A percentile compares a stretch with the other conserved stretches of the same genome.
phyloP scores from a whole-genome alignment of 2,113 vertebrate genomes.

The Lycocorax pyrrhopterus region DNA sequence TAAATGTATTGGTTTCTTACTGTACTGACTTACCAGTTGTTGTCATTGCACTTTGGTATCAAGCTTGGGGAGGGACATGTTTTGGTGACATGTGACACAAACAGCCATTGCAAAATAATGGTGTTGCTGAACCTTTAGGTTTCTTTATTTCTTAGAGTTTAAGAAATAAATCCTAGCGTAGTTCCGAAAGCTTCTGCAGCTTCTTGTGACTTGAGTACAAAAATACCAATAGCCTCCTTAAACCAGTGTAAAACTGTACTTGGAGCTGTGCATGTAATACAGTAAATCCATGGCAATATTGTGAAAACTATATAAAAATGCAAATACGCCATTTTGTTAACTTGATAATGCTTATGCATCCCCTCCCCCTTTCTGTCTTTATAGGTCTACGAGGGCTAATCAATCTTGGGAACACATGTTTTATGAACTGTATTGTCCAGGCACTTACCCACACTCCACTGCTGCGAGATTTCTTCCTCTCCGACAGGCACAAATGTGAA shows the following conservation, averaged over 20 bases:
- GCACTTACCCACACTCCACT: slow-evolving; percentile 96
- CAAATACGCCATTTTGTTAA: neutral
- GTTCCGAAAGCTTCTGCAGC: neutral
- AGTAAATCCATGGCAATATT: neutral
- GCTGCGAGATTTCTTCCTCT: slow-evolving; percentile 97
- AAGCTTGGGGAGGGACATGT: neutral
- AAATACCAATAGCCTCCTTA: neutral
- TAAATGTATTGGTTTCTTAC: neutral
- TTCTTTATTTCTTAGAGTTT: neutral
- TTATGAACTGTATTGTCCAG: slow-evolving; percentile 99
- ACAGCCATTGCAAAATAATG: neutral
- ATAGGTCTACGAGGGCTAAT: slow-evolving; percentile 95
- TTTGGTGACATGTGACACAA: neutral
- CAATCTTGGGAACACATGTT: slow-evolving; percentile 98
- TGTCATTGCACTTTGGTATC: neutral
- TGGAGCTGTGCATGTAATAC: neutral
- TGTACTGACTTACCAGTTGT: neutral
- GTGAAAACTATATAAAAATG: slow-evolving; percentile 15
- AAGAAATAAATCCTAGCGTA: neutral
- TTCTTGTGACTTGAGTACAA: neutral
- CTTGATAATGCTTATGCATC: slow-evolving; percentile 5
- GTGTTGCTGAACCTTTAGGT: neutral
- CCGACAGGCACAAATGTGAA: slow-evolving; percentile 96
- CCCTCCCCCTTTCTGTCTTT: slow-evolving; percentile 20
- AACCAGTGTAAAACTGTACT: neutral